Percentiles rank a stretch among this genome's conserved stretches.
phyloP scores from a whole-genome alignment of 1,140 invertebrate genomes.

The Drosophila nannoptera region DNA sequence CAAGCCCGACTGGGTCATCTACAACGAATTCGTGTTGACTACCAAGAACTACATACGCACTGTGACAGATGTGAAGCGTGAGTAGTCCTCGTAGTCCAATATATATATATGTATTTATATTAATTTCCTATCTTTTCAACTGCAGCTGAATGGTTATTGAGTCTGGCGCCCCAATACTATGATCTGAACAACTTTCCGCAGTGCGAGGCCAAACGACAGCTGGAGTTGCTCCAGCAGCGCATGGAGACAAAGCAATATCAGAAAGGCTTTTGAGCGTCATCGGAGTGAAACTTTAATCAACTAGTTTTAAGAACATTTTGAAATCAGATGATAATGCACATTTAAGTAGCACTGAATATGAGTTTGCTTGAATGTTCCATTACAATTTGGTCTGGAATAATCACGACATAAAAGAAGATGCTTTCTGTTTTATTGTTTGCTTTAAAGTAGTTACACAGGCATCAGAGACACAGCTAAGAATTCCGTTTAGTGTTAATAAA shows the following conservation, averaged over 20 bases:
- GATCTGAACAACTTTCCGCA: constrained; percentile 98
- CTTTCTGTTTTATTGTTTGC: constrained; percentile 34
- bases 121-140: background rate
- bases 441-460: constrained; percentile 15
- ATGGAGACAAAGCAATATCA: constrained; percentile 93
- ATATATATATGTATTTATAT: background rate
- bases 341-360: constrained; percentile 19
- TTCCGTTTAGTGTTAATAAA: constrained; percentile 68
- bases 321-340: constrained; percentile 17
- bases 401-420: constrained; percentile 23
- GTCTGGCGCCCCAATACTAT: constrained; percentile 98
- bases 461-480: constrained; percentile 50
- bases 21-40: constrained; percentile 99
- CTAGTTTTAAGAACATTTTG: constrained; percentile 22
- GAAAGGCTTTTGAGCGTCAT: constrained; percentile 62
- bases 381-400: constrained; percentile 19
- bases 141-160: constrained; percentile 94
- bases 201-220: constrained; percentile 96
- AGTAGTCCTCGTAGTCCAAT: constrained; percentile 72
- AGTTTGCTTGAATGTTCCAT: constrained; percentile 27
- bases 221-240: constrained; percentile 90
- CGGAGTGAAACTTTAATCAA: constrained; percentile 18
- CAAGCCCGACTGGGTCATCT: constrained; percentile 99
- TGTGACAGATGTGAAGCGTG: constrained; percentile 99
- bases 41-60: constrained; percentile 99